phyloP scores from a whole-genome alignment of 2,113 vertebrate genomes.

The Glaucidium brasilianum region DNA sequence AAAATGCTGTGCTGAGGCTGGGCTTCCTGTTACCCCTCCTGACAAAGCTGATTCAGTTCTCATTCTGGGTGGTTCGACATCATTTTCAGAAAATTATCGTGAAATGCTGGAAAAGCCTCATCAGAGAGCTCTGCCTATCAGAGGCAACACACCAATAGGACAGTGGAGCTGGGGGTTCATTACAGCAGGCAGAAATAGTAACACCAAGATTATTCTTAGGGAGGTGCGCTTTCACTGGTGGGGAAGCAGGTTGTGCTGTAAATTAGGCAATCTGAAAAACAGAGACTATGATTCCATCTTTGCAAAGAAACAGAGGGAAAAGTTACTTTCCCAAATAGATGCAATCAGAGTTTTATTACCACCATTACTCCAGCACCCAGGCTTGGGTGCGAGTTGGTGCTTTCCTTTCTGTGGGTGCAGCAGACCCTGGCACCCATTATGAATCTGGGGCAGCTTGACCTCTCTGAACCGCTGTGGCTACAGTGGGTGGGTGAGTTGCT shows the following conservation, averaged over 20 bases:
- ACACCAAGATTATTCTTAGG: not conserved
- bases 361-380: rapidly evolving
- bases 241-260: not conserved
- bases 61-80: not conserved
- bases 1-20: rapidly evolving
- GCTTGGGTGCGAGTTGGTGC: not conserved
- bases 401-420: not conserved
- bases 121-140: not conserved
- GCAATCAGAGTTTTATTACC: rapidly evolving
- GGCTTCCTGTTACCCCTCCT: not conserved
- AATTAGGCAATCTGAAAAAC: not conserved
- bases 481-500: not conserved
- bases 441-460: not conserved
- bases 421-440: rapidly evolving
- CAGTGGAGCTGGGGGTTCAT: not conserved
- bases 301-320: not conserved
- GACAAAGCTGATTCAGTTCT: rapidly evolving
- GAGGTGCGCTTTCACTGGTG: rapidly evolving
- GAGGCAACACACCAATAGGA: rapidly evolving
- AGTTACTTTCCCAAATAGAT: not conserved
- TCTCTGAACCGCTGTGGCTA: not conserved
- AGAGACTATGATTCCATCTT: not conserved
- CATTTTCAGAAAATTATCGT: not conserved
- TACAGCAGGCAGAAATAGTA: not conserved
- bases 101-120: not conserved